Conservation (phyloP, 2,113 vertebrate genomes). For the Falco punctatus region DNA sequence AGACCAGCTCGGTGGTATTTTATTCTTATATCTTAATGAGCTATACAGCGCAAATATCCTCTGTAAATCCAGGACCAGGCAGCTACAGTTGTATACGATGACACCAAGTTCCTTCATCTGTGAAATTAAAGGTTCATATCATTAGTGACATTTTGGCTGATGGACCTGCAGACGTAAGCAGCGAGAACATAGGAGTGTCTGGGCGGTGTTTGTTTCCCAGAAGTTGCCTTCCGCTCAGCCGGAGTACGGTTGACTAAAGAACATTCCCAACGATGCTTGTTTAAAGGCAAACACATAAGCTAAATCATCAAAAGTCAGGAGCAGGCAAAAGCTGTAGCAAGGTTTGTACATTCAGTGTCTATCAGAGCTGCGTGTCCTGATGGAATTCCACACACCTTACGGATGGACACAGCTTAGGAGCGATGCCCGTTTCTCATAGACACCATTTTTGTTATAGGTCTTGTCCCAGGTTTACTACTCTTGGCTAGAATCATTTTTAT, state of each 20-base stretch:
- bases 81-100: conserved; percentile 94
- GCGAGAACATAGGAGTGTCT: neutral
- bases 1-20: conserved; percentile 86
- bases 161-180: neutral
- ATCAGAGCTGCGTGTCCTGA: neutral
- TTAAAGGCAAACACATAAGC: neutral
- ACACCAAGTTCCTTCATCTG: conserved; percentile 96
- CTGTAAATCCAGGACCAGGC: conserved; percentile 92
- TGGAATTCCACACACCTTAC: neutral
- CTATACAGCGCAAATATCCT: conserved; percentile 88
- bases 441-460: neutral
- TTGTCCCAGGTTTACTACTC: neutral
- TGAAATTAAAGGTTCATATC: conserved; percentile 62
- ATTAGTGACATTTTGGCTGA: neutral
- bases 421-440: neutral
- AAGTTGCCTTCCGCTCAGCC: neutral
- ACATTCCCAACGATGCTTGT: neutral
- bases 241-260: neutral
- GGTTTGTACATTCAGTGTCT: neutral
- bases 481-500: neutral
- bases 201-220: neutral
- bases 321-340: neutral
- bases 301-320: neutral
- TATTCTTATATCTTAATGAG: conserved; percentile 80
- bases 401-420: neutral